Conservation (phyloP, 2,113 vertebrate genomes). For the Leptodactylus fuscus region DNA sequence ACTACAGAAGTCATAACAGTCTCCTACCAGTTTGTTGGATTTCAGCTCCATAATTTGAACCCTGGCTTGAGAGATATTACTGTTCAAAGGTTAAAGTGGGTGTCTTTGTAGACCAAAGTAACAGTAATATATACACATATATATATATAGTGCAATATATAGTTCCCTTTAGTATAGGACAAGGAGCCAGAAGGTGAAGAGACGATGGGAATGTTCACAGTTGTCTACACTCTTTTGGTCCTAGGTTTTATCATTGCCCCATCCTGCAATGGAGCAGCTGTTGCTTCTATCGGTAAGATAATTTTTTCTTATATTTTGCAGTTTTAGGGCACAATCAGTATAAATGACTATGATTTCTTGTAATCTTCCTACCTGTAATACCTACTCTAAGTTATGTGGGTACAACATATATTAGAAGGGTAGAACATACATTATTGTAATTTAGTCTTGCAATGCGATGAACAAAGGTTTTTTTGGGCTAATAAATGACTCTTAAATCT, state of each 20-base stretch:
- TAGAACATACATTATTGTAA: no score
- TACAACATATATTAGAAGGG: no score
- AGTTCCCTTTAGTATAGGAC: background rate
- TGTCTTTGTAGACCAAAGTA: background rate
- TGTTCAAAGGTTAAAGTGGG: constrained; percentile 40
- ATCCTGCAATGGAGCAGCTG: background rate
- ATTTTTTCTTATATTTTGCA: background rate
- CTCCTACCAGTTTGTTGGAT: background rate
- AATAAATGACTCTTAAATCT: no score
- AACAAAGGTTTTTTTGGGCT: no score
- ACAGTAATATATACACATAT: no score
- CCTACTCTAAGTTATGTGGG: no score
- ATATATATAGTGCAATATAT: background rate
- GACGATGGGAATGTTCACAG: background rate
- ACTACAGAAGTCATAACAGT: no score
- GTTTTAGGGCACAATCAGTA: background rate
- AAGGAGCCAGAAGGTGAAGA: background rate
- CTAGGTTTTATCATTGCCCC: background rate
- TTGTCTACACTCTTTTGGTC: background rate
- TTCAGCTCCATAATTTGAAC: background rate
- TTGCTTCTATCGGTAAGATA: background rate
- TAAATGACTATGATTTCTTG: background rate
- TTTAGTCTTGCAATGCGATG: no score
- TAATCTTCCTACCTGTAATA: no score
- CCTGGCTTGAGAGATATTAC: background rate